Base-by-base conservation (phyloP, 2,888 invertebrate species). In the Biston stratarius region DNA sequence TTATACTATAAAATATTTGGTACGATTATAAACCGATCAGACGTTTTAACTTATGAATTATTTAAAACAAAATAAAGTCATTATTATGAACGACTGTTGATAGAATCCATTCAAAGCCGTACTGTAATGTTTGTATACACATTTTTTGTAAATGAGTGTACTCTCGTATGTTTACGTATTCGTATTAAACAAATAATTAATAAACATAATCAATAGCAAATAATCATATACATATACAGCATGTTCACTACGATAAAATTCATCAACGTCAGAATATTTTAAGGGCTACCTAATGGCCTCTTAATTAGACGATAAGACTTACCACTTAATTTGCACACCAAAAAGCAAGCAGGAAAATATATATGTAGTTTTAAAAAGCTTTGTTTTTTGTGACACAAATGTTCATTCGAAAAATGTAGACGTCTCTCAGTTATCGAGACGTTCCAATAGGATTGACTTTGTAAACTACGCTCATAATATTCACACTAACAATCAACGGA, bases 111-210 rank as follows among this genome's bases (percentile, higher is more conserved):
- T 53, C 48, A 34, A 14, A 11, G 40, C 38, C 24, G 48, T 24
- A 42, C 42, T 33, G 6, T 49, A n/a, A n/a, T 65, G 53, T 49
- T 61, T 65, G 80, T 81, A 66, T 73, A 80, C 79, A 76, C 81
- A 82, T 81, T 73, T 60, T 76, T 76, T 57, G 56, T 33, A 49
- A 62, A 73, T 81, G 77, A 78, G 74, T 79, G 72, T 73, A 58
- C 75, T n/a, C 66, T n/a, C 24, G 24, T 55, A 57, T 61, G 24
- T 34, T 48, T 48, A 55, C 48, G 36, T 70, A 42, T 40, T 53
- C 55, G 67, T 70, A 73, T 74, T 71, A 73, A 66, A 42, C 53
- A 57, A 53, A 62, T 55, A 68, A 56, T 67, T 53, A 73, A 83
- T 72, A 74, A 70, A 69, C 9, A 48, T 47, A 59, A 45, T 64